Conservation (phyloP, 30 jellyfish, hydroid and myxozoan species). For the Clytia hemisphaerica region DNA sequence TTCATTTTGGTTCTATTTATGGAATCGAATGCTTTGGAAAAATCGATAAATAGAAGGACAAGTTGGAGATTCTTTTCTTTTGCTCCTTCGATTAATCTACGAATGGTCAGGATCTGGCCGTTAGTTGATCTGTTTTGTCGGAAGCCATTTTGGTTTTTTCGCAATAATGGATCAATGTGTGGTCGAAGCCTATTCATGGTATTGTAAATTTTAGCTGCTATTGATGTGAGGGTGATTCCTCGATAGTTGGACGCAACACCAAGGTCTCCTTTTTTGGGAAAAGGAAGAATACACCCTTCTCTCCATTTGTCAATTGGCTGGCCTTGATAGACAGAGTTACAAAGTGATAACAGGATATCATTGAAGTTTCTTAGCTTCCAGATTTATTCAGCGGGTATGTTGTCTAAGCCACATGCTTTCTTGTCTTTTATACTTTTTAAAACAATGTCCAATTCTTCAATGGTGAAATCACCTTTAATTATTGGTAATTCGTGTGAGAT, state of each 20-base stretch:
- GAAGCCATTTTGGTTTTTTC: constrained; percentile 30
- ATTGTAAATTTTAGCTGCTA: neutral
- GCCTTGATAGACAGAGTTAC: constrained; percentile 1
- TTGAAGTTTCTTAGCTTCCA: neutral
- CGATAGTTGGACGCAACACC: constrained; percentile 17
- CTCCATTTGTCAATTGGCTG: neutral
- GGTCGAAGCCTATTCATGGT: constrained; percentile 11
- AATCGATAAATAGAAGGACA: neutral
- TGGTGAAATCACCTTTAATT: constrained; percentile 4
- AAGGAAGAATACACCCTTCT: constrained; percentile 7
- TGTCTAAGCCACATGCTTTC: constrained; percentile 23
- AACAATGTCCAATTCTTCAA: constrained; percentile 8
- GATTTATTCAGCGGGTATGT: constrained; percentile 13
- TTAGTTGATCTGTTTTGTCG: constrained; percentile 13
- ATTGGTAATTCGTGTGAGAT: neutral
- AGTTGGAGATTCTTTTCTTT: neutral
- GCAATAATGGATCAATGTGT: too few relatives aligned
- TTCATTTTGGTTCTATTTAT: constrained; percentile 18
- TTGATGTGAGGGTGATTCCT: constrained; percentile 13
- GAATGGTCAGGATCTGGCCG: constrained; percentile 21
- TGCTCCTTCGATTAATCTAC: constrained; percentile 9
- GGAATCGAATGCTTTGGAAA: constrained; percentile 37
- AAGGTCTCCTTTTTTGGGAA: constrained; percentile 23
- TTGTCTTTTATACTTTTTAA: neutral
- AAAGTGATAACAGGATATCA: neutral